phyloP scores from a whole-genome alignment of 2,113 vertebrate species.

The Dascyllus trimaculatus region DNA sequence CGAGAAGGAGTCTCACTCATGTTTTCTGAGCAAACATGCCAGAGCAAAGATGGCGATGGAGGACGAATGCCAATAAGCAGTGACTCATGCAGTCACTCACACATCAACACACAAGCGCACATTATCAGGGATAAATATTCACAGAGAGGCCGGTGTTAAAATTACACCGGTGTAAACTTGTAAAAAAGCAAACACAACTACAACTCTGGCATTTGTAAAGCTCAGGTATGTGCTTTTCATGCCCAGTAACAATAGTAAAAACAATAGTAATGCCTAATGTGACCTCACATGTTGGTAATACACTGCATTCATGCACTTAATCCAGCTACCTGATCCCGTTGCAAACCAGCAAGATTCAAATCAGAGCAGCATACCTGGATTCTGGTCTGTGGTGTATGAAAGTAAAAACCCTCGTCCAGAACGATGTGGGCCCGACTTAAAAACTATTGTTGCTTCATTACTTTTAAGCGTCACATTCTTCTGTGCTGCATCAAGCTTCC shows the following conservation, averaged over 20 bases:
- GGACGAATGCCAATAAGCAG: constrained; percentile 74
- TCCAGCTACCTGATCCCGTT: not conserved
- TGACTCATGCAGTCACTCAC: constrained; percentile 44
- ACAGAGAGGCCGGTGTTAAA: constrained; percentile 1
- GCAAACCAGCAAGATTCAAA: too few species aligned
- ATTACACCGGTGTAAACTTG: constrained; percentile 23
- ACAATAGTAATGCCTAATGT: not conserved
- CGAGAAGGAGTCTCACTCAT: constrained; percentile 47
- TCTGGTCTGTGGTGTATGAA: constrained; percentile 87
- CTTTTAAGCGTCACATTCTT: constrained; percentile 80
- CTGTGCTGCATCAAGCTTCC: constrained; percentile 68
- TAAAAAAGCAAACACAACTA: constrained; percentile 20
- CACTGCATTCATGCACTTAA: not conserved
- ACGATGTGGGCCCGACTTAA: constrained; percentile 86
- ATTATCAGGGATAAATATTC: constrained; percentile 30
- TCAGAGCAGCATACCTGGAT: constrained; percentile 83
- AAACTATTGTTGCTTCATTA: constrained; percentile 83
- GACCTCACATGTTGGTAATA: not conserved
- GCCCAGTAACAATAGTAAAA: not conserved
- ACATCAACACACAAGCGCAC: constrained; percentile 16
- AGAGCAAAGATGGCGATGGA: constrained; percentile 66
- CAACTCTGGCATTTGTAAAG: not conserved
- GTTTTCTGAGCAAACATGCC: constrained; percentile 76
- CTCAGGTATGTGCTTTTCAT: not conserved
- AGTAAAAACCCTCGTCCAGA: constrained; percentile 90